Percentiles rank a stretch among this genome's conserved stretches.
These are phyloP conservation scores for Tragelaphus scriptus DNA, from an alignment of 2,113 vertebrate species.

Conservation along the genomic window DNA sequence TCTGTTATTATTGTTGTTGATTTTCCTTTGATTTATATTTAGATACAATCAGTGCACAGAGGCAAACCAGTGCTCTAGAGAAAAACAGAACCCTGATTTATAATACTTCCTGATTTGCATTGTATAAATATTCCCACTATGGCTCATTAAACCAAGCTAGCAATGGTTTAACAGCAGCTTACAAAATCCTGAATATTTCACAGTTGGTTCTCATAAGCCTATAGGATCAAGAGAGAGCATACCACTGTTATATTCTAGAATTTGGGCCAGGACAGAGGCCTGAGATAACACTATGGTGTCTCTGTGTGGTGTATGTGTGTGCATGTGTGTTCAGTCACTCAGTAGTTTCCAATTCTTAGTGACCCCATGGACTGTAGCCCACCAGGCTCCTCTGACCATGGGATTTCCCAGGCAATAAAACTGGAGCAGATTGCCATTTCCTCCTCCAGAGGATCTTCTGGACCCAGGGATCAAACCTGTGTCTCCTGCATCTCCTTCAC, in stretches of 20 bases:
- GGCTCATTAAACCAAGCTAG: not conserved
- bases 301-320: not conserved
- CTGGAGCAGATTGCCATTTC: not conserved
- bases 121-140: not conserved
- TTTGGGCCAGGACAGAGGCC: not conserved
- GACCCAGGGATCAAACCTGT: not conserved
- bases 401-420: not conserved
- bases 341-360: not conserved
- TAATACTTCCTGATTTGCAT: not conserved
- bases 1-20: not conserved
- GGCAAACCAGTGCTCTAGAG: not conserved
- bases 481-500: not conserved
- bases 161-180: not conserved
- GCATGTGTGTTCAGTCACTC: not conserved
- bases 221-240: not conserved
- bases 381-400: not conserved
- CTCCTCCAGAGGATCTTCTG: not conserved
- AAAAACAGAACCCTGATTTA: not conserved
- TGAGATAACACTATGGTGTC: not conserved
- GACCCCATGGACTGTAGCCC: not conserved
- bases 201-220: not conserved
- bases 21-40: not conserved
- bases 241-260: not conserved
- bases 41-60: not conserved
- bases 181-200: not conserved